Evolutionary conservation across 2,113 vertebrate genomes (phyloP), one percentile per base, ranked within the genome.

Genomic region (Microcebus ravelobensis): DNA sequence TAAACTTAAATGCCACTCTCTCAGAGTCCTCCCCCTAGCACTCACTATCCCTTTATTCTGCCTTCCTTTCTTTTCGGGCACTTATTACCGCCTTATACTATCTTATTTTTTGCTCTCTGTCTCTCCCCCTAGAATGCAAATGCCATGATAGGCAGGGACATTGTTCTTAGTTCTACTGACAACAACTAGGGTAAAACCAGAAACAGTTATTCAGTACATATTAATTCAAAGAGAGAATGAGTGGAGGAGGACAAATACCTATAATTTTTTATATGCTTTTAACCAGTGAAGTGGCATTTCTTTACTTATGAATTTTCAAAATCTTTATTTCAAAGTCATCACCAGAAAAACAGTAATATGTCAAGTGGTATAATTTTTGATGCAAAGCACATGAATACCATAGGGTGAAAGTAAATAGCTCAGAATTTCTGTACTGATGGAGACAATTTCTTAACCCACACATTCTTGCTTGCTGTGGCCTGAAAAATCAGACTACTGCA

Each of bases 281-380:
- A 90, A 68, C 11, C 10, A 77, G 10, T 21, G 27, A 95, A 82
- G 74, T 45, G 23, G 13, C 8, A 74, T 95, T 93, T 77, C 21
- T 55, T 87, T 67, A 85, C 45, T 50, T 76, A 76, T 14, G 12
- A 79, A 79, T 63, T 96, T 82, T 92, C 9, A 86, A 57, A 90
- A 63, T 59, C 34, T 15, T 59, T 70, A 71, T 84, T 89, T 92
- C 52, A 84, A 95, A 82, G 74, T 50, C 61, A 87, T 31, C 23
- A 63, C n/a, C 25, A 77, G 52, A n/a, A 87, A 95, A 95, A 59
- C 17, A 20, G 12, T 57, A 45, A 77, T 67, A 20, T 89, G 21
- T 85, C 14, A 71, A 65, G 42, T 59, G 21, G 10, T 45, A 3
- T 39, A 48, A 79, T 79, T 45, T 88, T 8, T 20, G 55, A 74